These are phyloP conservation scores for Rhegmatorhina hoffmannsi DNA, from an alignment of 2,113 vertebrate species.

Conservation along the genomic window DNA sequence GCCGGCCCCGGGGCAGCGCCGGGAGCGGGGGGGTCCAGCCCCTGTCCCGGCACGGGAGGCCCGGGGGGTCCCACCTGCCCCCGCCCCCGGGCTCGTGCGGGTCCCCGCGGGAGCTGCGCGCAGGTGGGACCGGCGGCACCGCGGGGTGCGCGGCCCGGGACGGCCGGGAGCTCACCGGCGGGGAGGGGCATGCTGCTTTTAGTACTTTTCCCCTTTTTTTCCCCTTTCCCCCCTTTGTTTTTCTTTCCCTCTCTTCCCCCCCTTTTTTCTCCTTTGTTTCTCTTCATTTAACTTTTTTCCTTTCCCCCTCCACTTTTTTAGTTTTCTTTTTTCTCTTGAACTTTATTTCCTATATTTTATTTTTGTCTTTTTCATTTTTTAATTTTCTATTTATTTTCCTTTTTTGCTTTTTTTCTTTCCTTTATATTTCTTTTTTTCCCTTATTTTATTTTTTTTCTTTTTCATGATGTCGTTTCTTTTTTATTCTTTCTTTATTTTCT, in stretches of 20 bases:
- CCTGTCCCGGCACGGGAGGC: too few relatives aligned
- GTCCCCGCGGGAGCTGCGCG: not conserved
- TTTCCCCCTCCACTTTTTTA: too few relatives aligned
- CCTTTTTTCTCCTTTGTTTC: not conserved
- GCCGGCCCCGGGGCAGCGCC: too few relatives aligned
- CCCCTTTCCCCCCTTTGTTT: not conserved
- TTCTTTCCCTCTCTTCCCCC: not conserved
- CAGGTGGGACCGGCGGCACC: not conserved
- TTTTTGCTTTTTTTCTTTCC: not conserved
- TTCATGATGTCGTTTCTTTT: not conserved
- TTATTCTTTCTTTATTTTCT: rapidly evolving
- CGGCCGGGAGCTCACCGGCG: not conserved
- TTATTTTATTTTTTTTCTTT: not conserved
- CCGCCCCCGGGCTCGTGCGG: not conserved
- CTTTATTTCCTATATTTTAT: not conserved
- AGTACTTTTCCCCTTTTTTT: not conserved
- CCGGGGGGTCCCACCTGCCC: not conserved
- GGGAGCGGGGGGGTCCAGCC: too few relatives aligned
- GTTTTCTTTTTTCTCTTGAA: rapidly evolving
- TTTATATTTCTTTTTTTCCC: not conserved
- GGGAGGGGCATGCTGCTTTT: not conserved
- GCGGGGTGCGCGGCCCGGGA: too few relatives aligned
- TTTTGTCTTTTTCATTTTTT: too few relatives aligned
- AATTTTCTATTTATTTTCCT: not conserved
- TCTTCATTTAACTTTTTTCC: not conserved